Evolutionary conservation across 2,888 invertebrate genomes (phyloP), one percentile per base, ranked within the genome.

Genomic region (Cacoxenus indagator): DNA sequence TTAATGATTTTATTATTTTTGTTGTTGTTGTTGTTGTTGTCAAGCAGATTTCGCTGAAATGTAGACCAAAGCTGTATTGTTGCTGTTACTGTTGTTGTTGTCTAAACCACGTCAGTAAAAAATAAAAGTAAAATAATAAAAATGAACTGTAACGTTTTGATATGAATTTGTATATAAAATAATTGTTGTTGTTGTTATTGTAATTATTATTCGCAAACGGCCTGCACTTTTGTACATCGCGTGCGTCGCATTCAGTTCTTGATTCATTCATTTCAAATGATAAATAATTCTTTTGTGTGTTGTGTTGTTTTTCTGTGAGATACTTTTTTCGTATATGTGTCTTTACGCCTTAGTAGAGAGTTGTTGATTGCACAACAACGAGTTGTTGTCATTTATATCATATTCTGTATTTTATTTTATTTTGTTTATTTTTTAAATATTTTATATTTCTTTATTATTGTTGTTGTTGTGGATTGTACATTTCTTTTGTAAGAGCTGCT

Each of bases 251-350:
- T 48, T 19, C n/a, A 48, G 17, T 54, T 31, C 26, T 72, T 67
- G 70, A 51, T 54, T 73, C 46, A 67, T 66, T 48, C n/a, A 48
- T 48, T 37, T 6, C 1, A 64, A 71, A 73, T 71, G 74, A 73
- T 73, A 73, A 73, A 73, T 73, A 74, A 71, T 74, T 61, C 69
- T 69, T 74, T 74, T 73, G 69, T 69, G 67, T 45, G 61, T 65
- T 48, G 71, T 71, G 74, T 71, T n/a, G 45, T 22, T 66, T 70
- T 67, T 74, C 70, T 72, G 69, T 67, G n/a, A 31, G 67, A 48
- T 29, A 64, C 43, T 65, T 67, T 61, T 48, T 62, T 24, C n/a
- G n/a, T n/a, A n/a, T 67, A 48, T 45, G 26, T 70, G 55, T 65
- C 45, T 70, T 69, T 46, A 14, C 24, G 48, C 48, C 1, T 29